phyloP scores from a whole-genome alignment of 2,113 vertebrate species.

The Riparia riparia region DNA sequence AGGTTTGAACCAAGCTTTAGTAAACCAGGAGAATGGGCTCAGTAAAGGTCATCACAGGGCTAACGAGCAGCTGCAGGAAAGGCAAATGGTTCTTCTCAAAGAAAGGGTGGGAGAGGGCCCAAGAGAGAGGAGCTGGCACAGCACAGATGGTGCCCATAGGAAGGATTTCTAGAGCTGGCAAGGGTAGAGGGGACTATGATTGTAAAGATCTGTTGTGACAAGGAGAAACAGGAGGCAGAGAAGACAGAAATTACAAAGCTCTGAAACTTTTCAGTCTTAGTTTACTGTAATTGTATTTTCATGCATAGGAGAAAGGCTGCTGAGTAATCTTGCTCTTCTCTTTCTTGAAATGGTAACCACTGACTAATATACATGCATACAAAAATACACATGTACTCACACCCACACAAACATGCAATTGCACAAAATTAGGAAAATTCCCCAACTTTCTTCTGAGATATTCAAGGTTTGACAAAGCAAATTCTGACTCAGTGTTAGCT shows the following conservation, averaged over 20 bases:
- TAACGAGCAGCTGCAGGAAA: fast-evolving
- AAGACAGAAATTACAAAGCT: background rate
- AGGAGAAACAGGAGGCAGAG: background rate
- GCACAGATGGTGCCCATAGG: fast-evolving
- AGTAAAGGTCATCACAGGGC: background rate
- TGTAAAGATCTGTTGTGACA: background rate
- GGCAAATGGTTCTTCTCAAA: background rate
- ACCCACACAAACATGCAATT: background rate
- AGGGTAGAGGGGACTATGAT: background rate
- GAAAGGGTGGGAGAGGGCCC: background rate
- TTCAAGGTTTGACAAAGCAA: background rate
- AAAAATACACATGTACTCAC: background rate
- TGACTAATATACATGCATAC: background rate
- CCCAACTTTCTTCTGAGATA: background rate
- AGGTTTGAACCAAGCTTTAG: background rate
- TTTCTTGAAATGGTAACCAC: background rate
- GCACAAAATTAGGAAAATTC: background rate
- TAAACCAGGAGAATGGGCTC: background rate
- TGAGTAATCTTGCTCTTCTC: background rate
- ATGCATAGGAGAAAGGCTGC: background rate
- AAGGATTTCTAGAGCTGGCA: background rate
- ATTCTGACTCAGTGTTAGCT: background rate
- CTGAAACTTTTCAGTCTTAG: background rate
- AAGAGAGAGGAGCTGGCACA: background rate
- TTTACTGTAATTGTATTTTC: background rate